These are phyloP conservation scores for Buphagus erythrorhynchus DNA, from an alignment of 2,797 vertebrate genomes.

Conservation along the genomic window DNA sequence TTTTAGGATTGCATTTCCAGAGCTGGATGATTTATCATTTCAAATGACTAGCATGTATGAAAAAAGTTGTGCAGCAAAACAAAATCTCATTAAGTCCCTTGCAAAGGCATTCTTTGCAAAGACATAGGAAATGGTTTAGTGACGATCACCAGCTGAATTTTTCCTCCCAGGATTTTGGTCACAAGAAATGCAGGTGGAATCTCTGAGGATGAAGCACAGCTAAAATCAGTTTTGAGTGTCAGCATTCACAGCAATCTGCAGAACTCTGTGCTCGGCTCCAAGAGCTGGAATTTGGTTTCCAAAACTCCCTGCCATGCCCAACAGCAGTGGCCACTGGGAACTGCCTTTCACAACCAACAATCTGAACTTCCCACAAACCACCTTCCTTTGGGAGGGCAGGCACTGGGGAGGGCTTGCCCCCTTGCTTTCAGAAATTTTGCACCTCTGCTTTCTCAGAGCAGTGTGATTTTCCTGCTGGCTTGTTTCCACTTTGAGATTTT, in stretches of 20 bases:
- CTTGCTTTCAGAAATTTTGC: not conserved
- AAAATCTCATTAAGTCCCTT: not conserved
- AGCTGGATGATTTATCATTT: not conserved
- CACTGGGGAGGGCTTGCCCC: not conserved
- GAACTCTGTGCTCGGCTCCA: not conserved
- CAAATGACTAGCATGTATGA: not conserved
- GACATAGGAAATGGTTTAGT: not conserved
- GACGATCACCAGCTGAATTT: not conserved
- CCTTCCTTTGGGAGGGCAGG: not conserved
- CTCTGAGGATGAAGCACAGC: not conserved
- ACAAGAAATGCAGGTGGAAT: not conserved
- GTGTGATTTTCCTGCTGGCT: slow-evolving; percentile 7
- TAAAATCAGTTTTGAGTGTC: not conserved
- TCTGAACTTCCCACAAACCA: not conserved
- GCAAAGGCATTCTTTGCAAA: not conserved
- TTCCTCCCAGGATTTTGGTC: not conserved
- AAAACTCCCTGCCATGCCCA: not conserved
- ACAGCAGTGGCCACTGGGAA: not conserved
- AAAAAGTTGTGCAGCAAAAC: not conserved
- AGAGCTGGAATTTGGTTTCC: not conserved
- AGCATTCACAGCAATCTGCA: not conserved
- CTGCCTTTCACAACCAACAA: not conserved
- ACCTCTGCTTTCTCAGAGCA: not conserved
- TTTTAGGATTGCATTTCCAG: not conserved
- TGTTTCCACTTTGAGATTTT: not conserved